Evolutionary conservation across 2,888 invertebrate species (phyloP), one percentile per base, ranked within the genome.

Genomic region (Tinea trinotella): DNA sequence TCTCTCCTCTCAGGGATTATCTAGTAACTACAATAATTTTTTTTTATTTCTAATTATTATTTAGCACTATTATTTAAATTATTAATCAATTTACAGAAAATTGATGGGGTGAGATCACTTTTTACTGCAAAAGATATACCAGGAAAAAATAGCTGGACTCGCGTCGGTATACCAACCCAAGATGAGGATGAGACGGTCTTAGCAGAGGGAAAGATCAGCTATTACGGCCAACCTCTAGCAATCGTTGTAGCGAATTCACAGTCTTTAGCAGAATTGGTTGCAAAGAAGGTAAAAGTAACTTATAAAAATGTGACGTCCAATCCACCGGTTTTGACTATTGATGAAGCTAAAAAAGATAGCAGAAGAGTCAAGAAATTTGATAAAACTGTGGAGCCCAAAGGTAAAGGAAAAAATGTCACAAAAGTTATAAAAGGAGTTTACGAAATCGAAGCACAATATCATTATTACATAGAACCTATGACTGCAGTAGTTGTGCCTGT

Each of bases 391-490:
- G 60, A 63, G 7, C 78, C 81, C 0, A 70, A 60, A 54, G 67
- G 67, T 0, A 74, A 59, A 64, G 85, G 85, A 0, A 59, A 55
- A 12, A 61, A 83, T 60, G 68, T 78, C 0, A 68, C 55, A 49
- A 76, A 74, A 59, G 74, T 85, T 0, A 71, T 90, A 9, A 88
- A 85, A 57, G 93, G 93, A 0, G 76, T 76, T 1, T 84, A 89
- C 57, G 82, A 88, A 57, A 70, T 88, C 56, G 90, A 89, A 10
- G 70, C 87, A 0, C 94, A 94, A 65, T 93, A 92, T 67, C 94
- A 94, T 70, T 93, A 90, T 61, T 90, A 90, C 40, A 87, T 94
- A 88, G 94, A 94, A 66, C 89, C 92, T 0, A 88, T 92, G 9
- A 77, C 87, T 0, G 89, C 90, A 54, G 84, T 92, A 0, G 90